These are phyloP conservation scores for Apoda limacodes DNA, from an alignment of 2,888 invertebrate genomes.

Conservation along the genomic window DNA sequence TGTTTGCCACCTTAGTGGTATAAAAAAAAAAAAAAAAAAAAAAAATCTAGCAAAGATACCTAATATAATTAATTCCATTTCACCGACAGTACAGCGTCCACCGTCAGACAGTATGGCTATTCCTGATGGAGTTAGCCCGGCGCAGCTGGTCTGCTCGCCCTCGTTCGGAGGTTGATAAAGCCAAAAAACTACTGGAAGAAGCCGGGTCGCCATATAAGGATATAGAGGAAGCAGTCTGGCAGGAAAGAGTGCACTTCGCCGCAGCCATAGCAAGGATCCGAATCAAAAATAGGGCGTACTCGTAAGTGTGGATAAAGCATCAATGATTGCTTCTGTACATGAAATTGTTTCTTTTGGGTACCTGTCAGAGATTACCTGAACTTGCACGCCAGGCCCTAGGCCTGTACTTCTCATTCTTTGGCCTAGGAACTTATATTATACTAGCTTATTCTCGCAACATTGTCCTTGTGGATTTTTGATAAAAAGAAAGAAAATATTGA, in stretches of 20 bases:
- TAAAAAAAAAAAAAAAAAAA: too few species aligned
- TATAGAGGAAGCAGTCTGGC: constrained; percentile 74
- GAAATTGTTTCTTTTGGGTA: too few species aligned
- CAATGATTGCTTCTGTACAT: background rate
- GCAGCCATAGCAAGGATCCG: constrained; percentile 82
- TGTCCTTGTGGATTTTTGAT: too few species aligned
- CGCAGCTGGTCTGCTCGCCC: constrained; percentile 65
- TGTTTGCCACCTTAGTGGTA: too few species aligned
- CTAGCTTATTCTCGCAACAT: too few species aligned
- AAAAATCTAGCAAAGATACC: too few species aligned
- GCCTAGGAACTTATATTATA: too few species aligned
- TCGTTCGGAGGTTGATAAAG: constrained; percentile 37
- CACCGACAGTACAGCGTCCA: constrained; percentile 35
- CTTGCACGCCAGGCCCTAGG: too few species aligned
- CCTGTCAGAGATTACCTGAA: too few species aligned
- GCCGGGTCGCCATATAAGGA: constrained; percentile 52
- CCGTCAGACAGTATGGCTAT: constrained; percentile 70
- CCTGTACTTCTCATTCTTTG: too few species aligned
- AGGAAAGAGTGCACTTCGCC: constrained; percentile 75
- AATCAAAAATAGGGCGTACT: constrained; percentile 78
- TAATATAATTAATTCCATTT: too few species aligned
- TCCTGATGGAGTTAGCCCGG: constrained; percentile 77
- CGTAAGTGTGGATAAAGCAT: constrained; percentile 56
- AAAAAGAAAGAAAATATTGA: too few species aligned
- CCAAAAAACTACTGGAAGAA: constrained; percentile 31